A percentile compares a stretch with the other conserved stretches of the same genome.
These are phyloP conservation scores for Hanleya hanleyi DNA, from an alignment of 2,888 invertebrate species.

Conservation along the genomic window DNA sequence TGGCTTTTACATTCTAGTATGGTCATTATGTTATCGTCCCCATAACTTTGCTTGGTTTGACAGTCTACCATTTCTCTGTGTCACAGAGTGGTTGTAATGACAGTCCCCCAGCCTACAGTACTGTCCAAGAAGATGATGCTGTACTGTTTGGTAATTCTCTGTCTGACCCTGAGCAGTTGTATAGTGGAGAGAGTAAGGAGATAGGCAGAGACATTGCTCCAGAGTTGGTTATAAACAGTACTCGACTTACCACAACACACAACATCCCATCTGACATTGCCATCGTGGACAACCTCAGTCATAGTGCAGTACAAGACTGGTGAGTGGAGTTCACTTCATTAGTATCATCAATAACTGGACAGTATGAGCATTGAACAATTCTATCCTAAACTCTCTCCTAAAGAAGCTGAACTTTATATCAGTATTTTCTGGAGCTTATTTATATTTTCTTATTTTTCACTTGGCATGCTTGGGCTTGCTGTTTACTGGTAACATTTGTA, in stretches of 20 bases:
- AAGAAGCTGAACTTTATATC: too few species aligned
- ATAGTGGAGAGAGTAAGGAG: slow-evolving; percentile 28
- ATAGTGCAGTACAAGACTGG: slow-evolving; percentile 35
- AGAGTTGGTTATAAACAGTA: slow-evolving; percentile 13
- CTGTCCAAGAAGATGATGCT: slow-evolving; percentile 30
- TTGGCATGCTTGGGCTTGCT: too few species aligned
- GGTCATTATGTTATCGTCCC: too few species aligned
- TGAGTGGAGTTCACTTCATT: slow-evolving; percentile 13
- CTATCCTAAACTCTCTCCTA: too few species aligned
- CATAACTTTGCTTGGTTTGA: background rate
- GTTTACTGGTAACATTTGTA: too few species aligned
- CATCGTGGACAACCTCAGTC: slow-evolving; percentile 53
- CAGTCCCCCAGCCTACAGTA: slow-evolving; percentile 44
- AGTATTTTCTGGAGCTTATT: too few species aligned
- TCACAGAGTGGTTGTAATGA: slow-evolving; percentile 50
- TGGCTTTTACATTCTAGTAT: too few species aligned
- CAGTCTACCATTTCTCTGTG: too few species aligned
- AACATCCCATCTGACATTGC: slow-evolving; percentile 32
- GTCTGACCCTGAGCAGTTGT: slow-evolving; percentile 23
- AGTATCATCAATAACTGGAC: too few species aligned
- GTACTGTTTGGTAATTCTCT: too few species aligned
- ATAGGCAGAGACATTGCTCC: slow-evolving; percentile 13
- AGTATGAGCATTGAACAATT: too few species aligned
- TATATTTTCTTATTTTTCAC: too few species aligned
- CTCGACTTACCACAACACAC: background rate